Evolutionary conservation across 2,113 vertebrate species (phyloP).

Genomic region (Clarias gariepinus): DNA sequence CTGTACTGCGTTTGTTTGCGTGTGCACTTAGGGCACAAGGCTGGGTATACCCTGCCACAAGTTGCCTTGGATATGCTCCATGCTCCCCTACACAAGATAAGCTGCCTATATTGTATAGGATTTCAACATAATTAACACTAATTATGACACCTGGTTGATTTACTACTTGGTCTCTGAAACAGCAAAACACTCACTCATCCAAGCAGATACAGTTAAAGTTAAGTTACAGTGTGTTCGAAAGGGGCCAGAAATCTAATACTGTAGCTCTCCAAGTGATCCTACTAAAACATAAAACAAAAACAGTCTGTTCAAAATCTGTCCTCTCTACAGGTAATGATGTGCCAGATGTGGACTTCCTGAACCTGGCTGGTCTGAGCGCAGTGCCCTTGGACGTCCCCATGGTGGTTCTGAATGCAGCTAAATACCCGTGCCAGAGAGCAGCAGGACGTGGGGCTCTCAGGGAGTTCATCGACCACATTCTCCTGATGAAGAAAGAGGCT

Average conservation of each 20-base stretch:
- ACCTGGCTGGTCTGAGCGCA: slow-evolving; percentile 78
- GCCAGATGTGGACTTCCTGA: slow-evolving; percentile 81
- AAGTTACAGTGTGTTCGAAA: neutral
- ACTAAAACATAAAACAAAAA: neutral
- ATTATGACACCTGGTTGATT: too few relatives aligned
- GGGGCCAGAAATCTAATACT: neutral
- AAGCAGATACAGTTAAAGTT: neutral
- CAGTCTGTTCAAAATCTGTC: neutral
- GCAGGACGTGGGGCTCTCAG: slow-evolving; percentile 80
- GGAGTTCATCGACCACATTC: slow-evolving; percentile 89
- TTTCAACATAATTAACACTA: too few relatives aligned
- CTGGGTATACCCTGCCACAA: too few relatives aligned
- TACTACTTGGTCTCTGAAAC: neutral
- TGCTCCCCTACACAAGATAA: too few relatives aligned
- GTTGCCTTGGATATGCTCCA: too few relatives aligned
- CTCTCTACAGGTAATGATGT: slow-evolving; percentile 77
- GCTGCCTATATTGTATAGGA: too few relatives aligned
- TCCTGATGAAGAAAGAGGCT: slow-evolving; percentile 75
- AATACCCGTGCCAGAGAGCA: slow-evolving; percentile 74
- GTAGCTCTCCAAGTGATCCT: neutral
- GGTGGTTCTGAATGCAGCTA: slow-evolving; percentile 73
- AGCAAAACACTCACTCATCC: neutral
- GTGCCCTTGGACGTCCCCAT: slow-evolving; percentile 77
- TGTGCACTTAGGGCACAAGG: too few relatives aligned
- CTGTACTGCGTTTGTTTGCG: too few relatives aligned